Conservation (phyloP, 2,113 vertebrate species). For the Urocolius indicus region DNA sequence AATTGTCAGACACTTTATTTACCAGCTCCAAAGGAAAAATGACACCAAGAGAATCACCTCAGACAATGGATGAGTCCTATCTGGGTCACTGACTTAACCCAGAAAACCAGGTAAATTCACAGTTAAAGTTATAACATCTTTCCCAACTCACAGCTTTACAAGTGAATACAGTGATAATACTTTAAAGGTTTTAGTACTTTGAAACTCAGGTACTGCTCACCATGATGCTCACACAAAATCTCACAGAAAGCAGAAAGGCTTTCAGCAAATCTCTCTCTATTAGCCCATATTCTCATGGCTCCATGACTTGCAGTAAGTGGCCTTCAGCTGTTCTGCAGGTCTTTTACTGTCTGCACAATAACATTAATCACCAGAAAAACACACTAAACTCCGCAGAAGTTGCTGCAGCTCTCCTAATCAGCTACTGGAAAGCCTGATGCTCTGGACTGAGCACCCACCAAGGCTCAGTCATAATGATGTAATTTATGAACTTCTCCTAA, state of each 20-base stretch:
- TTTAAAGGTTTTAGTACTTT: neutral
- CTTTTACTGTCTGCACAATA: neutral
- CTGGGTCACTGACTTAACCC: constrained; percentile 25
- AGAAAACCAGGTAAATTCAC: neutral
- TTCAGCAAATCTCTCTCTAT: neutral
- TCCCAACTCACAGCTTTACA: neutral
- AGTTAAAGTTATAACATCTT: neutral
- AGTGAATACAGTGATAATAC: neutral
- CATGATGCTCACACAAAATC: neutral
- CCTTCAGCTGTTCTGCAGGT: neutral
- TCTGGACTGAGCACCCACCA: neutral
- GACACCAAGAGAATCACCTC: constrained; percentile 5
- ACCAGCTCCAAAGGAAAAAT: constrained; percentile 20
- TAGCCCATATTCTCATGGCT: neutral
- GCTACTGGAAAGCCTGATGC: neutral
- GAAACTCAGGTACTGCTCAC: neutral
- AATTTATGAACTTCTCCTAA: neutral
- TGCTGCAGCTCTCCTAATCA: neutral
- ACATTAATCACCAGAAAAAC: neutral
- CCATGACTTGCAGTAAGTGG: neutral
- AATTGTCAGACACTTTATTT: constrained; percentile 68
- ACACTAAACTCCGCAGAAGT: neutral
- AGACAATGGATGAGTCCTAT: constrained; percentile 33
- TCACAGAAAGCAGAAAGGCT: neutral
- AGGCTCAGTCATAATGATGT: neutral